Percentiles rank a stretch among this genome's conserved stretches.
Evolutionary conservation across 2,888 invertebrate species (phyloP).

Genomic region (Omphaloscelis lunosa): DNA sequence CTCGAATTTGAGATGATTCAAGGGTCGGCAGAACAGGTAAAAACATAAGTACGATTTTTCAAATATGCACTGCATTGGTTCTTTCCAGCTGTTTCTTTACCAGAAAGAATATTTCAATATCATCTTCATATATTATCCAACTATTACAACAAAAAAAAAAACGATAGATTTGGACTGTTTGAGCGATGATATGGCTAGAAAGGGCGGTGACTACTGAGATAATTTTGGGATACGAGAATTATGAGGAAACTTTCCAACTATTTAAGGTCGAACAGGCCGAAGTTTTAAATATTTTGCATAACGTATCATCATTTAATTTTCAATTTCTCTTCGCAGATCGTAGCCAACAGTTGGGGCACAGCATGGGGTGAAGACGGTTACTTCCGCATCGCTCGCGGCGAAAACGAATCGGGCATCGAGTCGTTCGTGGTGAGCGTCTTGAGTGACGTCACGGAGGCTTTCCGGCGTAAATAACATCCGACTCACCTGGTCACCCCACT

Average conservation of each 20-base stretch:
- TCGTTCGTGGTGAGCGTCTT: slow-evolving; percentile 96
- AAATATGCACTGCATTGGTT: background rate
- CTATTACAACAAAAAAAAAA: background rate
- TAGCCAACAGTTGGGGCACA: slow-evolving; percentile 98
- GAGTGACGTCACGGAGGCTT: slow-evolving; percentile 90
- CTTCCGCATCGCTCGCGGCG: slow-evolving; percentile 96
- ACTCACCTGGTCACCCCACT: slow-evolving; percentile 79
- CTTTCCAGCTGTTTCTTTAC: background rate
- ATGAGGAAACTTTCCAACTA: background rate
- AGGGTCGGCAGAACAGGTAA: background rate
- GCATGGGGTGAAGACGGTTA: slow-evolving; percentile 98
- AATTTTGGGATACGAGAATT: too few relatives aligned
- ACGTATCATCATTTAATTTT: background rate
- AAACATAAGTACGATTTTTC: background rate
- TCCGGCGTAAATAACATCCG: slow-evolving; percentile 82
- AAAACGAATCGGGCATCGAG: slow-evolving; percentile 97
- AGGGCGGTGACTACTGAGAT: background rate
- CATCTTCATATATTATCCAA: background rate
- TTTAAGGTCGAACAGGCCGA: background rate
- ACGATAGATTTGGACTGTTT: background rate
- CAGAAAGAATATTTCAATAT: background rate
- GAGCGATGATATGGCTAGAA: background rate
- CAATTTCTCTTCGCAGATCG: slow-evolving; percentile 91
- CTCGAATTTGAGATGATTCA: background rate
- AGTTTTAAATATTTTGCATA: background rate